Conservation (phyloP, 2,113 vertebrate genomes). For the Austrofundulus limnaeus region DNA sequence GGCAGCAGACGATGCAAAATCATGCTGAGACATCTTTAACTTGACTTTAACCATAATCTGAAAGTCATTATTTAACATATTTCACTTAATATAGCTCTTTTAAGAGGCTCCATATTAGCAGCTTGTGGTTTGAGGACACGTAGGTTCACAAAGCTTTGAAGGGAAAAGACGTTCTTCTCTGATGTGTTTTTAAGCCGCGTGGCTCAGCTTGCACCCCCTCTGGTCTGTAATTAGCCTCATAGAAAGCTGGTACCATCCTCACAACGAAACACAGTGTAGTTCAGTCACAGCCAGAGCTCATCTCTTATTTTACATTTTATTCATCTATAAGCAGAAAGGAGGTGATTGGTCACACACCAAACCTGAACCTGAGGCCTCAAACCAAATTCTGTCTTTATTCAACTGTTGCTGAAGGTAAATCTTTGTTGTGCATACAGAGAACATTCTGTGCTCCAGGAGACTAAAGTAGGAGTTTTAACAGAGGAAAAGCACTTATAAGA, state of each 20-base stretch:
- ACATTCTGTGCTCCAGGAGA: not conserved
- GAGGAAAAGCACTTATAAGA: conserved; percentile 22
- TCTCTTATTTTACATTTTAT: conserved; percentile 26
- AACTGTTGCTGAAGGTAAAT: conserved; percentile 19
- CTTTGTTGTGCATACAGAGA: too few relatives aligned
- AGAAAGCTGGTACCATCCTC: conserved; percentile 42
- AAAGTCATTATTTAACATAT: conserved; percentile 48
- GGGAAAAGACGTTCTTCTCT: conserved; percentile 32
- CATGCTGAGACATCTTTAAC: conserved; percentile 23
- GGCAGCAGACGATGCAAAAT: conserved; percentile 23
- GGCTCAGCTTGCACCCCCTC: conserved; percentile 54
- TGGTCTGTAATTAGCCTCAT: conserved; percentile 63
- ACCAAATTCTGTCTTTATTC: conserved; percentile 24
- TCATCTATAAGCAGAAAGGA: not conserved
- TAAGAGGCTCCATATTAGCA: conserved; percentile 56
- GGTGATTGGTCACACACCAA: not conserved
- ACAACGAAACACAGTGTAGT: conserved; percentile 26
- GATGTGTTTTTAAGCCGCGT: conserved; percentile 64
- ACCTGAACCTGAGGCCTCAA: not conserved
- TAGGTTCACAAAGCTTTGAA: conserved; percentile 53
- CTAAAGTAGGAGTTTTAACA: conserved; percentile 43
- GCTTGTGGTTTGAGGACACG: conserved; percentile 51
- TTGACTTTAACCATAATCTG: conserved; percentile 1
- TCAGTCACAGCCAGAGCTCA: conserved; percentile 29
- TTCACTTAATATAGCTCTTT: conserved; percentile 56